These are phyloP conservation scores for Cercocebus atys DNA, from an alignment of 2,113 vertebrate genomes.

Conservation along the genomic window DNA sequence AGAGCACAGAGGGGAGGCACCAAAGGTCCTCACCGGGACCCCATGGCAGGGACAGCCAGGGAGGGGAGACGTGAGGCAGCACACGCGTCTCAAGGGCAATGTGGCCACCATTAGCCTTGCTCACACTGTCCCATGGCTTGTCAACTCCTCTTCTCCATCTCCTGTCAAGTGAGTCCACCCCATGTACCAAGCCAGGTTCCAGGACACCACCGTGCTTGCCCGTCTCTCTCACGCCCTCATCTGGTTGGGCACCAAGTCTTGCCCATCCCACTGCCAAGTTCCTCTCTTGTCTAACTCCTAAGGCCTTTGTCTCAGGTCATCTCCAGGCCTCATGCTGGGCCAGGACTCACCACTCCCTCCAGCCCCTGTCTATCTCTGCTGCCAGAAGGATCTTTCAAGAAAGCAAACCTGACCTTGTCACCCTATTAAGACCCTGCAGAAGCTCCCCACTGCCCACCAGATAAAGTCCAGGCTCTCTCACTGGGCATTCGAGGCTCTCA, in stretches of 20 bases:
- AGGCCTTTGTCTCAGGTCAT: not conserved
- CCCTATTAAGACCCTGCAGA: not conserved
- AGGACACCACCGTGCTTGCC: not conserved
- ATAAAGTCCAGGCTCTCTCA: not conserved
- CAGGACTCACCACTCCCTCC: not conserved
- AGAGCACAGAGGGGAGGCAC: not conserved
- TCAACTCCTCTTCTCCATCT: not conserved
- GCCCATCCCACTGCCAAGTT: not conserved
- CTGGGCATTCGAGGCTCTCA: not conserved
- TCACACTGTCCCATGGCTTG: accelerated
- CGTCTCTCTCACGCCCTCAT: not conserved
- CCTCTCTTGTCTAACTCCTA: not conserved
- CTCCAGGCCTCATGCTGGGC: not conserved
- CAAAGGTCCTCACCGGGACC: not conserved
- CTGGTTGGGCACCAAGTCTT: not conserved
- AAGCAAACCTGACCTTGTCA: not conserved
- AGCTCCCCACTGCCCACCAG: not conserved
- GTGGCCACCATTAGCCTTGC: not conserved
- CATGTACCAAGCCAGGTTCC: not conserved
- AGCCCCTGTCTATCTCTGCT: not conserved
- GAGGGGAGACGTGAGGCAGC: not conserved
- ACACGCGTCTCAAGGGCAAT: not conserved
- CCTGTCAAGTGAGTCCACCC: not conserved
- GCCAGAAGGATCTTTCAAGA: not conserved
- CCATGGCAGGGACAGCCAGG: not conserved